phyloP scores from a whole-genome alignment of 2,888 invertebrate species.

The Leuctra nigra region DNA sequence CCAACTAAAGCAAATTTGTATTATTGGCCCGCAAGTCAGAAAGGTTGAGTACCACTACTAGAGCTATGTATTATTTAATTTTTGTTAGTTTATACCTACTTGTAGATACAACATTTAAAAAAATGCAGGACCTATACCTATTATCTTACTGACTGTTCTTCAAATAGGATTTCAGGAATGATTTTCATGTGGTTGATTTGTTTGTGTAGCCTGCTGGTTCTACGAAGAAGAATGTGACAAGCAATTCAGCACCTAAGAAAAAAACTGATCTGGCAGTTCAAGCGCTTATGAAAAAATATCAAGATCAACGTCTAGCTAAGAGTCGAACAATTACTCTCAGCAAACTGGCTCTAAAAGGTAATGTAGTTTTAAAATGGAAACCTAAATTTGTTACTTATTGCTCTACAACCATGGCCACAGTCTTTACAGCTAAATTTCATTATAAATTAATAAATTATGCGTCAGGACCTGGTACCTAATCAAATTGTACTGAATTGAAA shows the following conservation, averaged over 20 bases:
- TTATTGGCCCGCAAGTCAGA: no score
- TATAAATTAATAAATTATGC: no score
- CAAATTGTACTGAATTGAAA: no score
- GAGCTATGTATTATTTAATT: no score
- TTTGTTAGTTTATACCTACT: no score
- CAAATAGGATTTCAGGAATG: neutral
- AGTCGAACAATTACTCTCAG: constrained; percentile 37
- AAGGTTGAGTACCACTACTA: no score
- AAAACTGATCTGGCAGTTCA: constrained; percentile 40
- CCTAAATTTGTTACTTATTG: no score
- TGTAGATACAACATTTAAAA: no score
- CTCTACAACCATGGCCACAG: no score
- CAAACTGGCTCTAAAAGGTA: constrained; percentile 32
- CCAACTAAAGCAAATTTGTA: no score
- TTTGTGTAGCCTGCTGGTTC: constrained; percentile 19
- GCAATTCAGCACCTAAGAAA: constrained; percentile 24
- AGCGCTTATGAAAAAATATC: constrained; percentile 52
- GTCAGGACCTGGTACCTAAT: no score
- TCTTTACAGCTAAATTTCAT: no score
- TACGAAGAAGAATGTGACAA: constrained; percentile 21
- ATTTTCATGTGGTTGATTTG: neutral
- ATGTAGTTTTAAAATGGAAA: constrained; percentile 10
- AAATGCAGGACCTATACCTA: neutral
- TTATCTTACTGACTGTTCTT: neutral
- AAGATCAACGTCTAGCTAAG: constrained; percentile 54